Conservation (phyloP, 2,888 invertebrate genomes). For the Cephus runcator region DNA sequence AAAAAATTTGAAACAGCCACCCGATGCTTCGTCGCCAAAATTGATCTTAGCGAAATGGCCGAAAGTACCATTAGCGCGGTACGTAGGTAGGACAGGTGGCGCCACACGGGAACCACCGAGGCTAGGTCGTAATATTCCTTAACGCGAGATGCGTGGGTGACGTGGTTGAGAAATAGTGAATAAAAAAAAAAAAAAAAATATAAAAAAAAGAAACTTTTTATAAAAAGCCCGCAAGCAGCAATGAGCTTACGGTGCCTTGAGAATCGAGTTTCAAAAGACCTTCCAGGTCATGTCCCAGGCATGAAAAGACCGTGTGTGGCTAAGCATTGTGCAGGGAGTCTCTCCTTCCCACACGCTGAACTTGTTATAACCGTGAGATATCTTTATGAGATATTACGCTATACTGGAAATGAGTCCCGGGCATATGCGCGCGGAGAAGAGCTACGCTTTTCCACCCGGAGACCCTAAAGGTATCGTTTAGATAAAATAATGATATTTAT, state of each 20-base stretch:
- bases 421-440: slow-evolving; percentile 10
- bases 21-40: not conserved
- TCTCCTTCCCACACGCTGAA: slow-evolving; percentile 16
- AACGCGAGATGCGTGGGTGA: not conserved
- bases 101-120: not conserved
- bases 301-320: slow-evolving; percentile 31
- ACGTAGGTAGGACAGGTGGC: not conserved
- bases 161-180: slow-evolving; percentile 14
- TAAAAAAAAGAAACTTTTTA: slow-evolving; percentile 3
- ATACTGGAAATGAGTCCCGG: slow-evolving; percentile 35
- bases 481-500: not conserved
- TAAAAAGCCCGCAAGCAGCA: slow-evolving; percentile 24
- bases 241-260: slow-evolving; percentile 44
- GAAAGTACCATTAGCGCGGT: not conserved
- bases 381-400: slow-evolving; percentile 3
- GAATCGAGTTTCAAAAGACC: slow-evolving; percentile 46
- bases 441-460: not conserved
- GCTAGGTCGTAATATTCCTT: not conserved
- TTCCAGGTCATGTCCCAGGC: slow-evolving; percentile 34
- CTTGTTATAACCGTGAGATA: slow-evolving; percentile 10
- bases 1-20: not conserved
- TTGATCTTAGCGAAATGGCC: not conserved
- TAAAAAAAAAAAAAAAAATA: slow-evolving; percentile 19
- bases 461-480: not conserved
- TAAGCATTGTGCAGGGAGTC: slow-evolving; percentile 29